Evolutionary conservation across 2,113 vertebrate genomes (phyloP).

Genomic region (Cynoglossus semilaevis): DNA sequence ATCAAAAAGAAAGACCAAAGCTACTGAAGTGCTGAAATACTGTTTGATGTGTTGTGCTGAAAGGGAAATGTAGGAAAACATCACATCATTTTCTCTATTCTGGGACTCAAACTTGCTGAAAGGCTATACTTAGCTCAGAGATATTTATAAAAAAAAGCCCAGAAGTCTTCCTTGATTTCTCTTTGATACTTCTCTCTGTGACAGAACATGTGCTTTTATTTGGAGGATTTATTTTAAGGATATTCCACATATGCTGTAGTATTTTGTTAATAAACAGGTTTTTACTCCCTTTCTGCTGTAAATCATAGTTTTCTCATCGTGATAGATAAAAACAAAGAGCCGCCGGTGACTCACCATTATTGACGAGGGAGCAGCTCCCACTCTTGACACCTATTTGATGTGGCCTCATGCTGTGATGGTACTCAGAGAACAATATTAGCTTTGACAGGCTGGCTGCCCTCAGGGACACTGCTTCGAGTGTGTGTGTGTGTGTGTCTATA

Average conservation of each 20-base stretch:
- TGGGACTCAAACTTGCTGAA: slow-evolving; percentile 41
- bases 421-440: slow-evolving; percentile 36
- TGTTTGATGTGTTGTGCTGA: slow-evolving; percentile 41
- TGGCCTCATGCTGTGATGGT: slow-evolving; percentile 41
- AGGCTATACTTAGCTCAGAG: slow-evolving; percentile 47
- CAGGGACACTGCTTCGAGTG: not conserved
- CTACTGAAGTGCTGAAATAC: too few relatives aligned
- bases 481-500: slow-evolving; percentile 8
- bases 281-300: slow-evolving; percentile 20
- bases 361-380: slow-evolving; percentile 38
- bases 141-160: slow-evolving; percentile 47
- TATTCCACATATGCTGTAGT: too few relatives aligned
- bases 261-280: slow-evolving; percentile 27
- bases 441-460: slow-evolving; percentile 14
- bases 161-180: slow-evolving; percentile 37
- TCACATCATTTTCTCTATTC: slow-evolving; percentile 47
- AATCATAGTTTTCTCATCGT: slow-evolving; percentile 10
- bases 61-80: slow-evolving; percentile 46
- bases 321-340: slow-evolving; percentile 28
- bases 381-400: not conserved
- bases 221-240: too few relatives aligned
- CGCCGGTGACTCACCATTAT: slow-evolving; percentile 33
- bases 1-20: too few relatives aligned
- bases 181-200: slow-evolving; percentile 24
- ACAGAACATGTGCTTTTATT: too few relatives aligned